Percentiles rank a stretch among this genome's conserved stretches.
Evolutionary conservation across 2,113 vertebrate genomes (phyloP).

Genomic region (Perca fluviatilis): DNA sequence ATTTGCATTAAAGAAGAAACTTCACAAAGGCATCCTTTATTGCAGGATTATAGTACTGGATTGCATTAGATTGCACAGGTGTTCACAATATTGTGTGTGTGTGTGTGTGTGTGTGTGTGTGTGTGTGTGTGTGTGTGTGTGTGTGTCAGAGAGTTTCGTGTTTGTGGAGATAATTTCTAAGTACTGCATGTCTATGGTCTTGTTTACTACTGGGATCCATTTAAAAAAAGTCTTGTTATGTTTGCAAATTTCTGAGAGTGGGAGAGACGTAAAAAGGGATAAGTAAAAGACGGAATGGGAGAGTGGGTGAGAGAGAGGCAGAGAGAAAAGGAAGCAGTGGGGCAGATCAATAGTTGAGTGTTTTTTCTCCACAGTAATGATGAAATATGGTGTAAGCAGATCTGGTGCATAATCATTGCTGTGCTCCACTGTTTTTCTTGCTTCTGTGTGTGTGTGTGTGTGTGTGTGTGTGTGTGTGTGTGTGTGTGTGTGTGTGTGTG

Average conservation of each 20-base stretch:
- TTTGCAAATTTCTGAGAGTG: constrained; percentile 66
- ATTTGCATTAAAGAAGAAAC: constrained; percentile 11
- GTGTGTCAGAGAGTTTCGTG: constrained; percentile 9
- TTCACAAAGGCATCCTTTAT: constrained; percentile 34
- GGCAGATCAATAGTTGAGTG: constrained; percentile 83
- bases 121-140: constrained; percentile 1
- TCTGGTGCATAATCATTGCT: constrained; percentile 80
- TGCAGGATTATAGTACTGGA: constrained; percentile 51
- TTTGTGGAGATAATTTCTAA: constrained; percentile 46
- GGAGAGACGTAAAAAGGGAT: constrained; percentile 55
- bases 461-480: constrained; percentile 17
- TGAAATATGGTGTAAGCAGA: constrained; percentile 87
- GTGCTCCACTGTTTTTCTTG: constrained; percentile 59
- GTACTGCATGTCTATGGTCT: constrained; percentile 60
- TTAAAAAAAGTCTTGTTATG: constrained; percentile 68
- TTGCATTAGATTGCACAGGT: constrained; percentile 78
- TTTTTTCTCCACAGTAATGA: constrained; percentile 84
- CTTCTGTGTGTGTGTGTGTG: constrained; percentile 12
- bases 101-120: not conserved
- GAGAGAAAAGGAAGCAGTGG: constrained; percentile 70
- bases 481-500: constrained; percentile 28
- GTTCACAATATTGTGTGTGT: constrained; percentile 48
- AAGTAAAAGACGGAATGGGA: constrained; percentile 55
- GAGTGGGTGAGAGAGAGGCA: constrained; percentile 41
- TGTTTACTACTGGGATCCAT: constrained; percentile 66